phyloP scores from a whole-genome alignment of 2,113 vertebrate genomes.

The Syngnathus floridae region DNA sequence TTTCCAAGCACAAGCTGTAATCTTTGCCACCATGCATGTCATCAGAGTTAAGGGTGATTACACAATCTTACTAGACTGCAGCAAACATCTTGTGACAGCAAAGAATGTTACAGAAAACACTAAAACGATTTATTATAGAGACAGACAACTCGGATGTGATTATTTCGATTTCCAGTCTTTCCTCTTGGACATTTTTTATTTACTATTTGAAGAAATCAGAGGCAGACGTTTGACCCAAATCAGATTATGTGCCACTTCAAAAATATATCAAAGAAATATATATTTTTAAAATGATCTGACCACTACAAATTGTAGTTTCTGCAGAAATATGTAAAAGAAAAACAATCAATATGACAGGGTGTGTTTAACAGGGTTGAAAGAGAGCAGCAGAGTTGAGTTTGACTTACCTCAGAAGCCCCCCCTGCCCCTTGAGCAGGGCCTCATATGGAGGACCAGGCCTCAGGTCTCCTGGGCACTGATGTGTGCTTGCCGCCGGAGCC shows the following conservation, averaged over 20 bases:
- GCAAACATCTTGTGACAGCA: neutral
- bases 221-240: no score
- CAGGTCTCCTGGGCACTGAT: conserved; percentile 65
- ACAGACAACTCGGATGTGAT: neutral
- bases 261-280: neutral
- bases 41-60: neutral
- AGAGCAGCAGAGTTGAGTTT: conserved; percentile 26
- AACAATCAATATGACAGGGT: conserved; percentile 2
- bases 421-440: conserved; percentile 72
- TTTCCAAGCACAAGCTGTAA: neutral
- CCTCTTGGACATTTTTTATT: neutral
- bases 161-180: neutral
- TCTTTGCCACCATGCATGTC: neutral
- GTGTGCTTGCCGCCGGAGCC: conserved; percentile 61
- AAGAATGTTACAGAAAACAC: neutral
- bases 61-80: neutral
- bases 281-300: neutral
- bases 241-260: no score
- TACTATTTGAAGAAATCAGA: no score
- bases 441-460: conserved; percentile 69
- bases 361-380: neutral
- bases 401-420: conserved; percentile 69
- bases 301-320: neutral
- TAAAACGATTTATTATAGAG: neutral
- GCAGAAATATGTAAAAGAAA: neutral